A percentile compares a stretch with the other conserved stretches of the same genome.
Evolutionary conservation across 2,797 vertebrate species (phyloP).

Genomic region (Todus mexicanus): DNA sequence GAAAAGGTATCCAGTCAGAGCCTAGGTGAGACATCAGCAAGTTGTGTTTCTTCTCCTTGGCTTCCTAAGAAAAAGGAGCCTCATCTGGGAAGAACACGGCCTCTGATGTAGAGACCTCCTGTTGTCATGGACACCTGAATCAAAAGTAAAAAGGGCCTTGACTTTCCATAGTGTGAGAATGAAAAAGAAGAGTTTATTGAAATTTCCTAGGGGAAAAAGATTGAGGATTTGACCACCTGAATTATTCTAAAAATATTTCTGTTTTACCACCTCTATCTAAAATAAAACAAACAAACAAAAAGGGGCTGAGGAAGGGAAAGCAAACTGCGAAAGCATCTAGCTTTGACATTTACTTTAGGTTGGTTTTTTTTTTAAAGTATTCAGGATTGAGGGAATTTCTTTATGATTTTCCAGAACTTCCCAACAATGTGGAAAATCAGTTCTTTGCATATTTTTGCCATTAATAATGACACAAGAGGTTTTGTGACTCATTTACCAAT

Average conservation of each 20-base stretch:
- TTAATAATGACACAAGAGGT: fast-evolving
- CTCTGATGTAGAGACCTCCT: background rate
- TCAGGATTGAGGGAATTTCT: background rate
- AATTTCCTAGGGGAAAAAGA: background rate
- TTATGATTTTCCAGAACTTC: background rate
- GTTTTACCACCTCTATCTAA: background rate
- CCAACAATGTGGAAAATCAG: background rate
- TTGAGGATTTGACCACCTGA: background rate
- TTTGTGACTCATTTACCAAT: background rate
- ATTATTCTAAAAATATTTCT: background rate
- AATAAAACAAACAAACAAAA: background rate
- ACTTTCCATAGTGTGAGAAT: background rate
- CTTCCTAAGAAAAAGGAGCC: background rate
- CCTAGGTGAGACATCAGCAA: background rate
- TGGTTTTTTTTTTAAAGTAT: background rate
- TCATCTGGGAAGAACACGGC: background rate
- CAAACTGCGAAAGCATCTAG: background rate
- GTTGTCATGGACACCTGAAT: background rate
- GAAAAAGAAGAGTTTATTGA: background rate
- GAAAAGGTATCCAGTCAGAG: background rate
- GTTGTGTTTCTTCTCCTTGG: background rate
- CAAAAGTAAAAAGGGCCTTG: background rate
- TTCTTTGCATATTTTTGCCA: background rate
- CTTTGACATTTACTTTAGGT: background rate
- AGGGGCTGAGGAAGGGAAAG: background rate